Conservation (phyloP, 2,888 invertebrate genomes). For the Diaperis boleti region DNA sequence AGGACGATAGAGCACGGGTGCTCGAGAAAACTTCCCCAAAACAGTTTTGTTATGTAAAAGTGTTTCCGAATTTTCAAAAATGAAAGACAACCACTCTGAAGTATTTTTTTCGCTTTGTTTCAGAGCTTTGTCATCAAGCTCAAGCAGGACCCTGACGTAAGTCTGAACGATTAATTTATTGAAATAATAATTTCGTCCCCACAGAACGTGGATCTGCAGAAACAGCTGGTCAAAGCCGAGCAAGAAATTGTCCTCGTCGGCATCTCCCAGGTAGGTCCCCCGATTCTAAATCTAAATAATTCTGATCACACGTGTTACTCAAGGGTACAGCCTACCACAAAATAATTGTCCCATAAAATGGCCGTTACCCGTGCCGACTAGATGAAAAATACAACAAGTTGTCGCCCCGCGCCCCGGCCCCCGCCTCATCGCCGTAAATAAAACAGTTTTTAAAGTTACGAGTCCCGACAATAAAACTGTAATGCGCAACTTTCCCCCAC, state of each 20-base stretch:
- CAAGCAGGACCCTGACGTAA: conserved; percentile 60
- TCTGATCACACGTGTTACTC: background rate
- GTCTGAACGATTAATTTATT: conserved; percentile 47
- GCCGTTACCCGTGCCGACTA: conserved; percentile 28
- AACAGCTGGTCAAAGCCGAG: conserved; percentile 60
- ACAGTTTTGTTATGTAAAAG: conserved; percentile 41
- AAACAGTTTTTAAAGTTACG: conserved; percentile 31
- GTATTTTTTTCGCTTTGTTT: conserved; percentile 46
- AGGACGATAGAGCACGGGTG: conserved; percentile 1
- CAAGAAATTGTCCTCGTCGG: conserved; percentile 62
- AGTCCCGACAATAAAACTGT: conserved; percentile 29
- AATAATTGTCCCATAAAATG: conserved; percentile 30
- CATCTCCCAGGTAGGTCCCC: conserved; percentile 62
- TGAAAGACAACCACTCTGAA: background rate
- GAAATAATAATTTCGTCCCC: conserved; percentile 36
- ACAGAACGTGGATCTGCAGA: conserved; percentile 60
- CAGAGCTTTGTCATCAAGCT: conserved; percentile 59
- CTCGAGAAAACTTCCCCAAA: conserved; percentile 41
- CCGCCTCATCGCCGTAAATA: conserved; percentile 32
- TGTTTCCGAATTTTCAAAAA: conserved; percentile 29
- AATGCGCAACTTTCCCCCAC: conserved; percentile 49
- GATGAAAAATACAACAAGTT: conserved; percentile 40
- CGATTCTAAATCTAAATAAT: background rate
- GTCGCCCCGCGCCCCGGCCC: conserved; percentile 30
- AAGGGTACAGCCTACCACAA: conserved; percentile 1